Evolutionary conservation across 1,140 invertebrate genomes (phyloP), one percentile per base, ranked within the genome.

Genomic region (Fopius arisanus): DNA sequence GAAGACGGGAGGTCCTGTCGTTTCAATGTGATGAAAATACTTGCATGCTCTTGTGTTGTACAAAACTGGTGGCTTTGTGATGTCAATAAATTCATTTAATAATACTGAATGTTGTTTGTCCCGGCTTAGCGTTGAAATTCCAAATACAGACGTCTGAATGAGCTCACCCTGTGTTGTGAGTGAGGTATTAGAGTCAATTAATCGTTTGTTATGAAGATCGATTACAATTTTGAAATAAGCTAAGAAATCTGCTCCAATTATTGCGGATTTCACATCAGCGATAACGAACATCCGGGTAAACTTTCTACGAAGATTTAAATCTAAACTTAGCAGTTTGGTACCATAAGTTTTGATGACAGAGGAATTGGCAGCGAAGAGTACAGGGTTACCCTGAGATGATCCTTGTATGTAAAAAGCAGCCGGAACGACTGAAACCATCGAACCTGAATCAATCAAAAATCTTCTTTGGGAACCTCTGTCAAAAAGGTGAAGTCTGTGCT

Each of bases 221-320:
- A 78, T 66, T 9, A 76, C 1, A 21, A 80, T 19, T 0, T 62
- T 65, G 43, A 75, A 78, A 33, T 77, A 72, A 26, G 21, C 16
- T 3, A 48, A 12, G 14, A 48, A 48, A 48, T 14, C 41, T n/a
- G 78, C 41, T 48, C 41, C 41, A 48, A 48, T 48, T 14, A 48
- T 48, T 14, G 41, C 41, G 3, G 41, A 48, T 0, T 63, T 71
- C 0, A 84, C 81, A 31, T 80, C 78, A 7, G 83, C 82, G 5
- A 87, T 71, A 28, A 83, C 78, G 62, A 86, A 87, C 9, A 70
- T 19, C 83, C 81, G 86, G 40, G 43, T 40, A 71, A 80, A 83
- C 21, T 75, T 62, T 68, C 70, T 23, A 16, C 70, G 41, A 2
- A 75, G 1, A 14, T 59, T 70, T 3, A 76, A 62, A 21, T 74